Base-by-base conservation (phyloP, 2,888 invertebrate genomes). In the Nebria salina region DNA sequence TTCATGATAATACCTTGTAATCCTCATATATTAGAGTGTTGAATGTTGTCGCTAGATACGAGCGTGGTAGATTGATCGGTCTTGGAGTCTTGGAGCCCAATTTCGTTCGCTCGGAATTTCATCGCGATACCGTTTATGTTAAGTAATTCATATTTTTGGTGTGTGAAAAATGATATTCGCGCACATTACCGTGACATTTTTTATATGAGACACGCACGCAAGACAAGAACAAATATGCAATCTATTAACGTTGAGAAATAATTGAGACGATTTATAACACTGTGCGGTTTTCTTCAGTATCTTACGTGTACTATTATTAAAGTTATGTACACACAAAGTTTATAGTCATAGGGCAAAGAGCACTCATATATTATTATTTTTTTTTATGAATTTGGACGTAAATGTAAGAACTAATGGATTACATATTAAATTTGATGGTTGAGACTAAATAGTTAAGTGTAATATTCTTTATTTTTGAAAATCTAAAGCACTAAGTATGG, bases 141-240 rank as follows among this genome's bases (percentile, higher is more conserved):
- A 80, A 75, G 80, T 80, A 75, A 80, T 80, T 75, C 75, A 54
- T 70, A 75, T 80, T 75, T 70, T 65, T 43, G 42, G 41, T 41
- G 75, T 75, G 80, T 80, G 80, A 80, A 80, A 80, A 80, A 80
- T 80, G 75, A 68, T 64, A 80, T 72, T 75, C 75, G 75, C 68
- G 74, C 74, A 74, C 77, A 15, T 25, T 6, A 11, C 68, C 34
- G 34, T 34, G 34, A 34, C 34, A 34, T 34, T 9, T 68, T 68
- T 68, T 15, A n/a, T 8, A 54, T 15, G 68, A 20, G 68, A 2
- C 68, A 11, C 20, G 9, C n/a, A 43, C 73, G 43, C 54, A 54
- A 34, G 34, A 34, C 34, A 34, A 5, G 34, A 34, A 34, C 34
- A 34, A 34, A 34, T 34, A 34, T 34, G 34, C 34, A 34, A 5